Evolutionary conservation across 2,888 invertebrate genomes (phyloP), one percentile per base, ranked within the genome.

Genomic region (Rotaria macrura): DNA sequence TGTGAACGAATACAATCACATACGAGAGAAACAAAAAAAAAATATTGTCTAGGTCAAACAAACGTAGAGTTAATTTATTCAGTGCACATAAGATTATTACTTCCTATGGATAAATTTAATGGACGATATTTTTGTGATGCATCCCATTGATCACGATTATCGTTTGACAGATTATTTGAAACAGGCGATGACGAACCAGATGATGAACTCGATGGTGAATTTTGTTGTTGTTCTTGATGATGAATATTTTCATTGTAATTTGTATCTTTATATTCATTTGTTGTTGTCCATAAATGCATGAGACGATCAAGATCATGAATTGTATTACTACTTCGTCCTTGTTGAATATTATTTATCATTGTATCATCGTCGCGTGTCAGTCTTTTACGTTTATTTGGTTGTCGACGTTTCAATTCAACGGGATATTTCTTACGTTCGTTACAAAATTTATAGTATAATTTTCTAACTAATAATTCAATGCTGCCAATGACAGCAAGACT

Each of bases 371-470:
- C 79, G 12, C 79, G 43, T 43, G 43, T 25, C 1, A 79, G 4
- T 25, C 79, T 7, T 43, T 79, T 79, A 25, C 79, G 79, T 43
- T 79, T 79, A 79, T 79, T 79, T 79, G 79, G 79, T 79, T 79
- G 79, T 12, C 79, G 79, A 43, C 79, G 79, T 79, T 79, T 79
- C 34, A 79, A 40, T 79, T 79, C 79, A 7, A 79, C 79, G 3
- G 79, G 79, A 79, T 79, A 79, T n/a, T 79, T 79, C 43, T 79
- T 79, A 1, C 79, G 79, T 43, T 79, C 79, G 17, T 79, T 79
- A 79, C 79, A 79, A 79, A 79, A 79, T 43, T 79, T 79, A 79
- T 79, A 79, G 34, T 79, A 79, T 40, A 79, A 79, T 79, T 79
- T 79, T 79, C 79, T 79, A 25, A 79, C 79, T 43, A 79, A 79